Percentiles rank a stretch among this genome's conserved stretches.
Evolutionary conservation across 1,140 invertebrate genomes (phyloP).

Genomic region (Drosophila athabasca): DNA sequence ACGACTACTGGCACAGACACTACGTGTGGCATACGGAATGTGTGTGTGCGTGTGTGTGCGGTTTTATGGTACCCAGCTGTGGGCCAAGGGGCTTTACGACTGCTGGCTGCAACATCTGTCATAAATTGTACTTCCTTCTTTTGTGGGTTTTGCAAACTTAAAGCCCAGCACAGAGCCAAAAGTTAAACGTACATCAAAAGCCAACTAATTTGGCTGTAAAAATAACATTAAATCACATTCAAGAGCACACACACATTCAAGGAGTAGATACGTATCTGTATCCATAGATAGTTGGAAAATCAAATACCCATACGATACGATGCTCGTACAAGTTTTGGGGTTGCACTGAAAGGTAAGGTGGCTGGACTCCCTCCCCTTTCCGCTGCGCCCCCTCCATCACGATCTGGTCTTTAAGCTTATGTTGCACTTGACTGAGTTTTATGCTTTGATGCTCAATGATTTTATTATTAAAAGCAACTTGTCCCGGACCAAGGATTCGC

Average conservation of each 20-base stretch:
- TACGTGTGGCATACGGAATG: conserved; percentile 10
- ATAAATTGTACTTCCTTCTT: conserved; percentile 48
- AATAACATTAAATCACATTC: conserved; percentile 80
- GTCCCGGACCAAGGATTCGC: conserved; percentile 54
- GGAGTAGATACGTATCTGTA: background rate
- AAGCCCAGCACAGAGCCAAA: conserved; percentile 33
- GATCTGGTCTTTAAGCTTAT: conserved; percentile 80
- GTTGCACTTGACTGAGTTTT: conserved; percentile 82
- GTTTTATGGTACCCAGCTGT: background rate
- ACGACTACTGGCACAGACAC: background rate
- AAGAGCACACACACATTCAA: conserved; percentile 14
- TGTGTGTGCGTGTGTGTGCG: background rate
- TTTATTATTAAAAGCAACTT: conserved; percentile 82
- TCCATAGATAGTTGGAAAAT: conserved; percentile 47
- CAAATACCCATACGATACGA: conserved; percentile 40
- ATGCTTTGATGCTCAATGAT: conserved; percentile 82
- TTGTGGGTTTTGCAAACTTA: conserved; percentile 42
- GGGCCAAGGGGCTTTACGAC: conserved; percentile 23
- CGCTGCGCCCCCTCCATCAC: conserved; percentile 39
- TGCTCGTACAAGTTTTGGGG: conserved; percentile 4
- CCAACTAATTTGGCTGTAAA: conserved; percentile 81
- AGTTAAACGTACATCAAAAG: conserved; percentile 78
- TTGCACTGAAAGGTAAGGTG: conserved; percentile 9
- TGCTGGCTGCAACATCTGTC: conserved; percentile 30
- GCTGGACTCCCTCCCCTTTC: conserved; percentile 36